Evolutionary conservation across 2,113 vertebrate species (phyloP).

Genomic region (Catharus minimus): DNA sequence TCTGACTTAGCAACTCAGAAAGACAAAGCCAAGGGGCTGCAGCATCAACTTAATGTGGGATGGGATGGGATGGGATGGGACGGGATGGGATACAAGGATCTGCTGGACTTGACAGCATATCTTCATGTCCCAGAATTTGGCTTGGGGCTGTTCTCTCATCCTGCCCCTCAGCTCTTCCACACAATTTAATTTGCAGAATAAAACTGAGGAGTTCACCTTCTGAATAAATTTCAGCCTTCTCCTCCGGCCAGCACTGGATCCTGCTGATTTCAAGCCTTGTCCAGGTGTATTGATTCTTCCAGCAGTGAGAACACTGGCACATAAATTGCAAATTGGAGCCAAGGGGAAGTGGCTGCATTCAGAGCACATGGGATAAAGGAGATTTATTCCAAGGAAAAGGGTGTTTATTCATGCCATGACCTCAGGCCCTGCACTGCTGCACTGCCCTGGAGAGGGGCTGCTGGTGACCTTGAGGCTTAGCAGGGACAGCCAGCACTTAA

Average conservation of each 20-base stretch:
- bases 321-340: slow-evolving; percentile 12
- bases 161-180: fast-evolving
- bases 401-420: neutral
- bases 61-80: neutral
- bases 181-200: neutral
- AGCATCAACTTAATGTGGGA: fast-evolving
- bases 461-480: slow-evolving; percentile 1
- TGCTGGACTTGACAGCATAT: neutral
- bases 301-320: neutral
- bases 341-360: neutral
- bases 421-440: neutral
- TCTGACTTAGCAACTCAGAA: neutral
- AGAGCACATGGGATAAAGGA: neutral
- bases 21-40: neutral
- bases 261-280: neutral
- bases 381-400: neutral
- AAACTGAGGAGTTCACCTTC: neutral
- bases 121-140: neutral
- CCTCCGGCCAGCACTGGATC: neutral
- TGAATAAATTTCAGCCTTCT: neutral
- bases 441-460: neutral
- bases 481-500: neutral
- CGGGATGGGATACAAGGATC: neutral
- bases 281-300: slow-evolving; percentile 18
- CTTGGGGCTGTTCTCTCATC: neutral